Evolutionary conservation across 2,888 invertebrate species (phyloP).

Genomic region (Chrysodeixis includens): DNA sequence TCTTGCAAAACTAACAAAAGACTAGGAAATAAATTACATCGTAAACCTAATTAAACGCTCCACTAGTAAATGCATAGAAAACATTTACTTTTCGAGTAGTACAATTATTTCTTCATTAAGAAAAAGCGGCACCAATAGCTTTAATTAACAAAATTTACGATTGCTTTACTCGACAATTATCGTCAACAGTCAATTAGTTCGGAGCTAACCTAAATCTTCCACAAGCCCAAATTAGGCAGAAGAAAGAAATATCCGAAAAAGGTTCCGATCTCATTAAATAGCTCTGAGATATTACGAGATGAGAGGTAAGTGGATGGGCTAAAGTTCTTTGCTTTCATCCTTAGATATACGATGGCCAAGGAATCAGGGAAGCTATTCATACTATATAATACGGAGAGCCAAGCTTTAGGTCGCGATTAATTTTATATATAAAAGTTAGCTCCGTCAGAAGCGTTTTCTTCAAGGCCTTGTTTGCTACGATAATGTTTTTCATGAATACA

Average conservation of each 20-base stretch:
- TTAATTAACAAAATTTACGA: slow-evolving; percentile 8
- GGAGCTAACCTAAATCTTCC: slow-evolving; percentile 30
- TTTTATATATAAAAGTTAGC: slow-evolving; percentile 38
- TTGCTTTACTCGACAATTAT: slow-evolving; percentile 16
- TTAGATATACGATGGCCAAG: slow-evolving; percentile 37
- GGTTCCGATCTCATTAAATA: slow-evolving; percentile 36
- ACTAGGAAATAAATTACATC: neutral
- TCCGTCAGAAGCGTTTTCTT: slow-evolving; percentile 25
- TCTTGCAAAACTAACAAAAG: neutral
- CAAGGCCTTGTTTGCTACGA: slow-evolving; percentile 28
- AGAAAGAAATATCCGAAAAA: slow-evolving; percentile 31
- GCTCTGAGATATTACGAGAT: slow-evolving; percentile 31
- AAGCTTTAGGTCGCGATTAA: slow-evolving; percentile 35
- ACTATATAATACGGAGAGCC: slow-evolving; percentile 29
- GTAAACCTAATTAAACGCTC: neutral
- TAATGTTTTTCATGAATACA: slow-evolving; percentile 57
- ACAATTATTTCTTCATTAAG: neutral
- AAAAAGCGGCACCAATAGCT: neutral
- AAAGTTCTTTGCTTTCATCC: slow-evolving; percentile 34
- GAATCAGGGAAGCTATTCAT: slow-evolving; percentile 39
- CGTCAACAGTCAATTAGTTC: slow-evolving; percentile 44
- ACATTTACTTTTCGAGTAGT: neutral
- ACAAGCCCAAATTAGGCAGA: slow-evolving; percentile 35
- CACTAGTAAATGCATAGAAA: slow-evolving; percentile 4
- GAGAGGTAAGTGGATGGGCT: slow-evolving; percentile 38